Percentiles rank a stretch among this genome's conserved stretches.
phyloP scores from a whole-genome alignment of 1,140 invertebrate genomes.

The Oryctes rhinoceros region DNA sequence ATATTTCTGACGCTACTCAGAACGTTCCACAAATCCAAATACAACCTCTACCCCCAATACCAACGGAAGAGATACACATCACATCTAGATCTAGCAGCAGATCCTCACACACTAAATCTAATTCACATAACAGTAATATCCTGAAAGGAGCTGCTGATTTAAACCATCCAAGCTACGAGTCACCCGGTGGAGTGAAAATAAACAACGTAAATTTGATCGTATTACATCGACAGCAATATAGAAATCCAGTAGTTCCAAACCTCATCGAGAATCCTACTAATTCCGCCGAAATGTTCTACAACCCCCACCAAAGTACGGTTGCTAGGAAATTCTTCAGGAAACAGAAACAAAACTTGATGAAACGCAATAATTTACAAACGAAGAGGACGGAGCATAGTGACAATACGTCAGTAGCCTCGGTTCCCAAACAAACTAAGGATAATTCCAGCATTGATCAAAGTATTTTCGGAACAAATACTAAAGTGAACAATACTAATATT shows the following conservation, averaged over 20 bases:
- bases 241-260: conserved; percentile 74
- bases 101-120: conserved; percentile 65
- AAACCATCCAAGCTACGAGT: conserved; percentile 52
- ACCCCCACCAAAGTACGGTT: conserved; percentile 91
- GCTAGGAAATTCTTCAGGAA: conserved; percentile 92
- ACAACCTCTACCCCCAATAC: conserved; percentile 57
- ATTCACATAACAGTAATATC: conserved; percentile 63
- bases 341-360: conserved; percentile 77
- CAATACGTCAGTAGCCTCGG: conserved; percentile 63
- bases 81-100: conserved; percentile 70
- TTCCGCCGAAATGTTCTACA: conserved; percentile 86
- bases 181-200: conserved; percentile 57
- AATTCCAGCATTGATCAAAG: conserved; percentile 69
- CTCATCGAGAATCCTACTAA: conserved; percentile 69
- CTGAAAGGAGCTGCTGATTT: conserved; percentile 64
- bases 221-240: conserved; percentile 74
- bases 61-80: conserved; percentile 49
- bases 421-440: conserved; percentile 63
- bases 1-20: conserved; percentile 70
- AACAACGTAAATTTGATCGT: conserved; percentile 72
- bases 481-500: conserved; percentile 82
- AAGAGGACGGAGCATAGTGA: conserved; percentile 70
- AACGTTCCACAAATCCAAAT: conserved; percentile 64
- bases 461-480: conserved; percentile 73
- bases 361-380: conserved; percentile 77